A percentile compares a stretch with the other conserved stretches of the same genome.
Conservation (phyloP, 2,888 invertebrate species). For the Pachycephus smyrnensis region DNA sequence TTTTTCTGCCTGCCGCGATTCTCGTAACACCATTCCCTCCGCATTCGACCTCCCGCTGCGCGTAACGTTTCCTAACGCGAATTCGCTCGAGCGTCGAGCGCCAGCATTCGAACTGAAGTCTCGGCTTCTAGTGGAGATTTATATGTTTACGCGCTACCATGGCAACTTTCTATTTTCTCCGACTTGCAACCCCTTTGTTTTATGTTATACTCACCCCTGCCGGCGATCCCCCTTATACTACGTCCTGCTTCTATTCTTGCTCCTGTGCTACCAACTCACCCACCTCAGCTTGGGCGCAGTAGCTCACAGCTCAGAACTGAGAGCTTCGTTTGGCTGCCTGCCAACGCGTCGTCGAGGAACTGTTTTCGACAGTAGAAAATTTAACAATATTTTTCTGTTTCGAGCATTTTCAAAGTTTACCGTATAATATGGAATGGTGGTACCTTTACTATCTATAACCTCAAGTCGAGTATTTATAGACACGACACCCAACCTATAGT, state of each 20-base stretch:
- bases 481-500: not conserved
- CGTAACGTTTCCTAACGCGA: not conserved
- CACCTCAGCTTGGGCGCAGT: not conserved
- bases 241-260: conserved; percentile 10
- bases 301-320: conserved; percentile 26
- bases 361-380: conserved; percentile 53
- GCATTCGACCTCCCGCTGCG: conserved; percentile 7
- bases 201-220: conserved; percentile 46
- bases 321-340: conserved; percentile 52
- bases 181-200: conserved; percentile 50
- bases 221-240: conserved; percentile 13
- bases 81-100: not conserved
- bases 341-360: conserved; percentile 56
- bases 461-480: not conserved
- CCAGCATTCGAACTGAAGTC: not conserved
- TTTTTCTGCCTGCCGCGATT: conserved; percentile 45
- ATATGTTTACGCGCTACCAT: conserved; percentile 64
- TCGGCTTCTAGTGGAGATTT: conserved; percentile 48
- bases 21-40: conserved; percentile 34
- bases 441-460: not conserved
- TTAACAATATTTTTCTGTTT: conserved; percentile 48
- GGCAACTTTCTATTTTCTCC: conserved; percentile 61
- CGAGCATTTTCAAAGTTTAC: conserved; percentile 16
- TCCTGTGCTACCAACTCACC: conserved; percentile 1
- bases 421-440: not conserved